These are phyloP conservation scores for Morphnarchus princeps DNA, from an alignment of 2,113 vertebrate species.

Conservation along the genomic window DNA sequence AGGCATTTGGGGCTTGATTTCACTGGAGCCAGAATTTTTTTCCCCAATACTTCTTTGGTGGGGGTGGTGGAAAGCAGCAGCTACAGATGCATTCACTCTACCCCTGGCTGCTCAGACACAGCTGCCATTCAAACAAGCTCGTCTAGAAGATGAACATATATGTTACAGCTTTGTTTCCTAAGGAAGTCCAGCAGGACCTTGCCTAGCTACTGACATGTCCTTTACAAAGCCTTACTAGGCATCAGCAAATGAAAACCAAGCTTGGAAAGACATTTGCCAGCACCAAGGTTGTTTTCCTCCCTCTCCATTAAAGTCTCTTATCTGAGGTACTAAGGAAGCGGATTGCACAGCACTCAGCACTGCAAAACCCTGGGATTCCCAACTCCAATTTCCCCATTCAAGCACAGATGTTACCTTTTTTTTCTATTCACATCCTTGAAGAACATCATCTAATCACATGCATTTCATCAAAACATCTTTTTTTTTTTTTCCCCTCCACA, in stretches of 20 bases:
- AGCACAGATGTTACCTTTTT: conserved; percentile 34
- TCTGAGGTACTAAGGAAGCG: conserved; percentile 2
- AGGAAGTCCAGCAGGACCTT: not conserved
- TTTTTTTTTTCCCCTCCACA: not conserved
- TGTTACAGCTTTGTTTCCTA: not conserved
- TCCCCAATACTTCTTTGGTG: not conserved
- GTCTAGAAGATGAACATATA: not conserved
- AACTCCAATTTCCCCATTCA: not conserved
- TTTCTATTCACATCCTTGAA: conserved; percentile 14
- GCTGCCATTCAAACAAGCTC: not conserved
- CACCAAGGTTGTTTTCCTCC: not conserved
- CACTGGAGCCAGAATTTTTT: not conserved
- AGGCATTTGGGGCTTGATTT: not conserved
- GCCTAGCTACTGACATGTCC: not conserved
- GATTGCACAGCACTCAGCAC: not conserved
- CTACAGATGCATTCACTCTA: not conserved
- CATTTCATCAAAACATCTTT: not conserved
- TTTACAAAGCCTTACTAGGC: not conserved
- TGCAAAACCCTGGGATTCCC: conserved; percentile 45
- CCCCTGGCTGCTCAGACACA: not conserved
- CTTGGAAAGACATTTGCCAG: not conserved
- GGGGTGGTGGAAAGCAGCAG: not conserved
- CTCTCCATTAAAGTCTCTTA: conserved; percentile 15
- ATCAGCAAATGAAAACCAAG: not conserved
- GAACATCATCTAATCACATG: not conserved